Conservation (phyloP, 2,797 vertebrate genomes). For the Sebastes cheni region DNA sequence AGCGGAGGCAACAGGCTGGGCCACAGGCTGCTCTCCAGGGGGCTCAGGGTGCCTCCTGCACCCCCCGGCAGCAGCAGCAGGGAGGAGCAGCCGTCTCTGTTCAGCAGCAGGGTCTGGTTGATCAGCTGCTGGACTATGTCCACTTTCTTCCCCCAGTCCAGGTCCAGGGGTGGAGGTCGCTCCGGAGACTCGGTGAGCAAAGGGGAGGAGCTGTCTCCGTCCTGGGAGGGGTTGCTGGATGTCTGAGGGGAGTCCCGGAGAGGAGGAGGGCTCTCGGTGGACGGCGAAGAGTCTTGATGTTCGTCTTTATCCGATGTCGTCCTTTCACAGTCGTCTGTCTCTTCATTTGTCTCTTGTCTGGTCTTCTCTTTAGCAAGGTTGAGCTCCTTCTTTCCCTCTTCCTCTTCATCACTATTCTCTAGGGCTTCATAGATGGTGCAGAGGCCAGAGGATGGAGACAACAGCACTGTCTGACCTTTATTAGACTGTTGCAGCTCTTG, state of each 20-base stretch:
- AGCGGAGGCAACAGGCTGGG: conserved; percentile 88
- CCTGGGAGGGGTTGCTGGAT: conserved; percentile 21
- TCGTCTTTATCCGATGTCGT: conserved; percentile 4
- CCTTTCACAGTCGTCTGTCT: conserved; percentile 5
- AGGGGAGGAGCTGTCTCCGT: conserved; percentile 26
- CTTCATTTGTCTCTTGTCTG: background rate
- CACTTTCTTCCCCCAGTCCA: conserved; percentile 86
- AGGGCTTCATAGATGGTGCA: conserved; percentile 90
- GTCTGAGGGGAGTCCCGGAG: conserved; percentile 36
- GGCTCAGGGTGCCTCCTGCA: conserved; percentile 82
- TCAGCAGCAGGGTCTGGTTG: conserved; percentile 88
- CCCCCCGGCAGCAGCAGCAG: conserved; percentile 78
- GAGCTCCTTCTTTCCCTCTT: conserved; percentile 10
- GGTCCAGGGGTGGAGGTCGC: conserved; percentile 69
- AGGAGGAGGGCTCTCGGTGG: conserved; percentile 20
- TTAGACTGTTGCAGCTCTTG: conserved; percentile 74
- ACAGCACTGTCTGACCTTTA: conserved; percentile 55
- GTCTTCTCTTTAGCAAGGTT: background rate
- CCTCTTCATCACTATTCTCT: conserved; percentile 81
- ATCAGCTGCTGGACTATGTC: conserved; percentile 93
- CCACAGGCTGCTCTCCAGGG: conserved; percentile 91
- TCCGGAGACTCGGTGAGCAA: conserved; percentile 49
- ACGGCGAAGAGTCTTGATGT: conserved; percentile 4
- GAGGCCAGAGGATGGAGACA: conserved; percentile 79
- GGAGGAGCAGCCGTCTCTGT: conserved; percentile 79